phyloP scores from a whole-genome alignment of 2,888 invertebrate genomes.

The Conus canariensis region DNA sequence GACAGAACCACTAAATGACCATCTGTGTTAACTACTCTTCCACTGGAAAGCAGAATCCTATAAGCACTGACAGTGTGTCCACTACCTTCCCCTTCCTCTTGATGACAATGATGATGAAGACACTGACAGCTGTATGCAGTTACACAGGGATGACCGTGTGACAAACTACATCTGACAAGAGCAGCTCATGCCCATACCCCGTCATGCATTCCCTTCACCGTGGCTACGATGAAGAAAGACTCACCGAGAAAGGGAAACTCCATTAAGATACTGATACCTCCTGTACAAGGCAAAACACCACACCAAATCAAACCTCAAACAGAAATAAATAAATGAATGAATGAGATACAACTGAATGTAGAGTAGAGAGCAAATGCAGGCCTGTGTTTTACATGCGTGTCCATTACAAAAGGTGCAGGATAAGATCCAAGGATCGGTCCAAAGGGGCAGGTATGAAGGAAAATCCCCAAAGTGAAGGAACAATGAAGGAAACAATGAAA shows the following conservation, averaged over 20 bases:
- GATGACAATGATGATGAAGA: too few species aligned
- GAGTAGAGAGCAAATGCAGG: background rate
- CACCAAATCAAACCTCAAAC: slow-evolving; percentile 42
- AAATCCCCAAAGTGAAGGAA: background rate
- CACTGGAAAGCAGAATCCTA: too few species aligned
- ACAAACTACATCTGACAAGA: background rate
- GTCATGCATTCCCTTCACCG: slow-evolving; percentile 44
- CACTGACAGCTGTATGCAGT: too few species aligned
- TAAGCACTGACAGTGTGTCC: too few species aligned
- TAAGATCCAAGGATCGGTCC: background rate
- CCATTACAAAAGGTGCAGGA: background rate
- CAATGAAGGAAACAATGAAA: background rate
- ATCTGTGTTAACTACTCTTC: too few species aligned
- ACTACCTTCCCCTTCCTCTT: too few species aligned
- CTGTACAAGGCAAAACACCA: slow-evolving; percentile 58
- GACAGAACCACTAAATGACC: too few species aligned
- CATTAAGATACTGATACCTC: slow-evolving; percentile 71
- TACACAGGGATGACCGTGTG: too few species aligned
- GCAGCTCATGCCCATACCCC: slow-evolving; percentile 27
- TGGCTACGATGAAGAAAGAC: slow-evolving; percentile 51
- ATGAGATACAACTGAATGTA: background rate
- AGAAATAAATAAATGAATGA: background rate
- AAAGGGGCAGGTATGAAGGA: background rate
- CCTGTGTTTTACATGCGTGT: background rate
- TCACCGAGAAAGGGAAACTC: slow-evolving; percentile 72